A percentile compares a stretch with the other conserved stretches of the same genome.
Evolutionary conservation across 2,113 vertebrate species (phyloP).

Genomic region (Arizona elegans): DNA sequence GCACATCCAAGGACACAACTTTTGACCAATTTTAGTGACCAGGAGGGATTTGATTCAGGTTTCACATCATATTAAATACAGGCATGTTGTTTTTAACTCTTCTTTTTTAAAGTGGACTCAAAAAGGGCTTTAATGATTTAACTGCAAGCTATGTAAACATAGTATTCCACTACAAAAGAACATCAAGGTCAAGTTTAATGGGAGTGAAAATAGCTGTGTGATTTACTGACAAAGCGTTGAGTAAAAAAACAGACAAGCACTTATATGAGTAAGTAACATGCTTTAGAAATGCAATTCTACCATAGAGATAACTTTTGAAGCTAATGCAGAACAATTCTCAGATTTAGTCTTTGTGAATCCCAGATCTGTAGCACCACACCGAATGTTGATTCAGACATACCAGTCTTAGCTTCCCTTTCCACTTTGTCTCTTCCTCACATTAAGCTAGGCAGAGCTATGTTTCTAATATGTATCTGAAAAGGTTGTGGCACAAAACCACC

Average conservation of each 20-base stretch:
- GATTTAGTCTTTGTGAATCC: not conserved
- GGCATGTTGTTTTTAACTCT: slow-evolving; percentile 5
- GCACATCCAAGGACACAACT: slow-evolving; percentile 43
- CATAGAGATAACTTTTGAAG: fast-evolving
- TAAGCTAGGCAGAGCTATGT: not conserved
- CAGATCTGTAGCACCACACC: not conserved
- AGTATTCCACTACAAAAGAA: slow-evolving; percentile 13
- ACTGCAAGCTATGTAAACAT: slow-evolving; percentile 23
- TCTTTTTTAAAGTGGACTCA: not conserved
- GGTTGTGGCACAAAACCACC: not conserved
- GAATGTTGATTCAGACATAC: not conserved
- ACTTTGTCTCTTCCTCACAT: not conserved
- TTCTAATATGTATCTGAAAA: not conserved
- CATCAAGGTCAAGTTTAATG: slow-evolving; percentile 34
- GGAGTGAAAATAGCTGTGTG: slow-evolving; percentile 21
- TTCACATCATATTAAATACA: slow-evolving; percentile 11
- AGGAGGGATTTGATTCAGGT: not conserved
- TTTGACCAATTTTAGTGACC: slow-evolving; percentile 43
- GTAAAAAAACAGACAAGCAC: not conserved
- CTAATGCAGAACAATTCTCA: not conserved
- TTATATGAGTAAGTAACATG: slow-evolving; percentile 22
- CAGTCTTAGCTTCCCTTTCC: not conserved
- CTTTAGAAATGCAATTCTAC: slow-evolving; percentile 15
- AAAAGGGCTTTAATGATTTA: not conserved
- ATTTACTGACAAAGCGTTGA: not conserved